Base-by-base conservation (phyloP, 2,113 vertebrate species). In the Toxotes jaculatrix region DNA sequence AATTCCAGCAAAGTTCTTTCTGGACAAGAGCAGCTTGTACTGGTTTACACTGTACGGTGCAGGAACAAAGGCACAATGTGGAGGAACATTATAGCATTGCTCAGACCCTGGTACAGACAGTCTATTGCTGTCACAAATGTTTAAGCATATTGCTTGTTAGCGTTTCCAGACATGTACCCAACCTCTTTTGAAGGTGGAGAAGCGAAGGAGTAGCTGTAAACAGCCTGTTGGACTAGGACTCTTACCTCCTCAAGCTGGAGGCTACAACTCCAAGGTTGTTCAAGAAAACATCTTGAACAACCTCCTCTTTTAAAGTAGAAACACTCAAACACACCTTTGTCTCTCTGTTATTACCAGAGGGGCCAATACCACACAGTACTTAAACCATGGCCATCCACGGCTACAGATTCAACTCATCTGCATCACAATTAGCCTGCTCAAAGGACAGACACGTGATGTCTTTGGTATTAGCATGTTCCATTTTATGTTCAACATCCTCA, bases 271-370 rank as follows among this genome's bases (percentile, higher is more conserved):
- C 27, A 27, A 27, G 27, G 27, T 27, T 27, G 27, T 27, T 27
- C 27, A 27, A 27, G 27, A 79, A 80, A 79, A 61, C 53, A 77
- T 72, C 60, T 72, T 74, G 7, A 87, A 72, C 17, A 51, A 81
- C 13, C 47, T 78, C 13, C 47, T 78, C 45, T 82, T 83, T 66
- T 65, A 12, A 55, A 21, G 49, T 31, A 51, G 65, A 64, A 36
- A 49, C 43, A 69, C 63, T 85, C 57, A 16, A 57, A 56, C 16
- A 47, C 64, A 66, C 13, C 7, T 79, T 59, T 87, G 56, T 85
- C 40, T 74, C 38, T 62, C 31, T n/a, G 38, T 47, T 72, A 66
- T 68, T 38, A 78, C 65, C 31, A 27, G 5, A 75, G 74, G 83
- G 83, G 51, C 69, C 66, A 70, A 57, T 27, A 69, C 19, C 23